Evolutionary conservation across 2,797 vertebrate species (phyloP).

Genomic region (Lepus townsendii): DNA sequence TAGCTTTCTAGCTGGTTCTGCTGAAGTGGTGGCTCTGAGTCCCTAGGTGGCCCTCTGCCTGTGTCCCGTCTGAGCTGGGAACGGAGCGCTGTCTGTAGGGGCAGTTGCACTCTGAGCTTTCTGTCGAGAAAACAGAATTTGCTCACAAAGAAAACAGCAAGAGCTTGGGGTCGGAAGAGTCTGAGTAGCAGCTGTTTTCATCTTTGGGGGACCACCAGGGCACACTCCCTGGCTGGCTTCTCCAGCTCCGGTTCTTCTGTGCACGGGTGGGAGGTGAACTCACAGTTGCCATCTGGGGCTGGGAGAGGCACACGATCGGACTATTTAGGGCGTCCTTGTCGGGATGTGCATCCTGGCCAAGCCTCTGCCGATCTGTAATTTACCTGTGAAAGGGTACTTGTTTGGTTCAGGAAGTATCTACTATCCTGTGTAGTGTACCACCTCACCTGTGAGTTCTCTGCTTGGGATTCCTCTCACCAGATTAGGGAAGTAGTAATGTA

Average conservation of each 20-base stretch:
- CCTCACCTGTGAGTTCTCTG: neutral
- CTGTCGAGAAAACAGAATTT: constrained; percentile 78
- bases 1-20: neutral
- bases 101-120: constrained; percentile 62
- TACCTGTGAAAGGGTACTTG: neutral
- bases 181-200: constrained; percentile 62
- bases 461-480: neutral
- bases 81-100: constrained; percentile 64
- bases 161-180: constrained; percentile 31
- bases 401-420: constrained; percentile 33
- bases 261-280: neutral
- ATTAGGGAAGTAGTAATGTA: neutral
- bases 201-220: constrained; percentile 58
- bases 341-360: fast-evolving
- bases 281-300: neutral
- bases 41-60: neutral
- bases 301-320: neutral
- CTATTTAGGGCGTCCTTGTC: neutral
- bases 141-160: constrained; percentile 64
- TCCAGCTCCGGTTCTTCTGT: neutral
- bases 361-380: neutral
- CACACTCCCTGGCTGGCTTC: neutral
- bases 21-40: constrained; percentile 1
- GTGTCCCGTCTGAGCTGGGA: neutral
- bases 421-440: neutral